Evolutionary conservation across 1,140 invertebrate genomes (phyloP).

Genomic region (Batillaria attramentaria): DNA sequence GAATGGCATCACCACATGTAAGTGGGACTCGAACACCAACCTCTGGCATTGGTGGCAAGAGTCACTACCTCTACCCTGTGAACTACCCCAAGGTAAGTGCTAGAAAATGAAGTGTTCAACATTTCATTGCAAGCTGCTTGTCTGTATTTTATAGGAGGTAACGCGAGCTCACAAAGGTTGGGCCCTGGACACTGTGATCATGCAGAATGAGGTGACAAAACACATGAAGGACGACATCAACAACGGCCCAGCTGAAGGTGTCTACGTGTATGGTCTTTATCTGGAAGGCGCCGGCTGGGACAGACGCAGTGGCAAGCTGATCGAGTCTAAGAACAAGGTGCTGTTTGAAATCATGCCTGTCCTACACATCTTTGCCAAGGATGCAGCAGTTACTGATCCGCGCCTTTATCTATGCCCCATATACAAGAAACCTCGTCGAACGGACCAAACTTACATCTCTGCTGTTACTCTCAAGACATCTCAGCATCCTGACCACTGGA

Average conservation of each 20-base stretch:
- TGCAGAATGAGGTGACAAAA: slow-evolving; percentile 70
- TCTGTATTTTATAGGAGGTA: slow-evolving; percentile 55
- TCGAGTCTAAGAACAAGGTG: slow-evolving; percentile 66
- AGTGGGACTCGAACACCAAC: no score
- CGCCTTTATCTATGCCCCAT: slow-evolving; percentile 94
- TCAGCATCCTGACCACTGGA: slow-evolving; percentile 92
- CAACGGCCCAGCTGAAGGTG: slow-evolving; percentile 63
- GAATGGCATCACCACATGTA: no score
- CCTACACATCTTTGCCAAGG: slow-evolving; percentile 68
- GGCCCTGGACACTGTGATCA: slow-evolving; percentile 69
- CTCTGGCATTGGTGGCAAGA: no score
- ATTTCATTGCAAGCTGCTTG: background rate
- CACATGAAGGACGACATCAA: slow-evolving; percentile 69
- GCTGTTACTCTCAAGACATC: slow-evolving; percentile 87
- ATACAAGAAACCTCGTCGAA: slow-evolving; percentile 92
- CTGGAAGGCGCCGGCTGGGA: slow-evolving; percentile 69
- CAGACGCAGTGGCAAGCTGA: slow-evolving; percentile 56
- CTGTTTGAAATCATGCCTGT: slow-evolving; percentile 65
- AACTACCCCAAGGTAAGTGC: no score
- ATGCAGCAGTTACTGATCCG: slow-evolving; percentile 84
- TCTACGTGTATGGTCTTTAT: slow-evolving; percentile 66
- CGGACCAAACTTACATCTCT: slow-evolving; percentile 93
- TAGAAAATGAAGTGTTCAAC: background rate
- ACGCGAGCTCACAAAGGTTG: slow-evolving; percentile 71
- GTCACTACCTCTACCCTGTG: no score